Base-by-base conservation (phyloP, 1,140 invertebrate species). In the Meloidogyne chitwoodi region DNA sequence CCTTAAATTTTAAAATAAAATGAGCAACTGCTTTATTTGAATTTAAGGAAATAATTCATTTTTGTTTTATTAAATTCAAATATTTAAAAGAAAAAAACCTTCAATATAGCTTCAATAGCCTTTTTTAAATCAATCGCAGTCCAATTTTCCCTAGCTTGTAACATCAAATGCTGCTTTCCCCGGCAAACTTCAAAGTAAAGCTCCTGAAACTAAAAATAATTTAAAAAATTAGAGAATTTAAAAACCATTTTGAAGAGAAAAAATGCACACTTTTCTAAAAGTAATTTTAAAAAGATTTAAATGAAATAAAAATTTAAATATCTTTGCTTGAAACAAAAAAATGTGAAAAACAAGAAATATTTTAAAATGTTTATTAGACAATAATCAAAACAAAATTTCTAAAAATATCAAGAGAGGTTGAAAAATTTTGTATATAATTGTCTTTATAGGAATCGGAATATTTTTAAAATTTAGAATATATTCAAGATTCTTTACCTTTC, bases 181-280 rank as follows among this genome's bases (percentile, higher is more conserved):
- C 80, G 83, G 11, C 67, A 34, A 44, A 83, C 70, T 84, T 83
- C 81, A 70, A 83, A 83, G 73, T 76, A 83, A 22, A 83, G 83
- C 41, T 83, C 81, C 78, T 22, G 56, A 82, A 81, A 34, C 29
- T 68, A 1, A 74, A 73, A 68, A 27, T 24, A 12, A 29, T 26
- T 24, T 38, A 48, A 73, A 72, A 74, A 41, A 27, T 26, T 5
- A n/a, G 10, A 41, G 1, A 22, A 22, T 22, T 74, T 48, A 74
- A 22, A 0, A 75, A 75, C 73, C n/a, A 74, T 73, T 73, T 73
- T 73, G 14, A n/a, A n/a, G n/a, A n/a, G 74, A 19, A 10, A 12
- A 66, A 66, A 26, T n/a, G 6, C 3, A 68, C 4, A 67, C 3
- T 29, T 66, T 68, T 31, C n/a, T 68, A 31, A 68, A 68, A 68